phyloP scores from a whole-genome alignment of 2,113 vertebrate genomes.

The Octodon degus region DNA sequence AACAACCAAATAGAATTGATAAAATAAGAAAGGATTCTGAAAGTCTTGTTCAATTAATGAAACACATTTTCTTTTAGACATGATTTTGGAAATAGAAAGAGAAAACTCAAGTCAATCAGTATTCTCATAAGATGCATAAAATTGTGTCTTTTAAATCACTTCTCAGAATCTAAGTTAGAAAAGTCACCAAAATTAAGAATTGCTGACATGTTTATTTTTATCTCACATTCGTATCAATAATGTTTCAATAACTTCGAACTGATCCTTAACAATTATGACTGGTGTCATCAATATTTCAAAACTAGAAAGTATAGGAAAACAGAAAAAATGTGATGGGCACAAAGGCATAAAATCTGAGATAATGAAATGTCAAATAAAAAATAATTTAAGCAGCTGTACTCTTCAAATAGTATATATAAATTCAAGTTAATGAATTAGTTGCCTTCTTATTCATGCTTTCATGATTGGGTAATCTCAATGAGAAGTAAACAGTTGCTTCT shows the following conservation, averaged over 20 bases:
- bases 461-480: slow-evolving; percentile 48
- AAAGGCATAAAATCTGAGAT: not conserved
- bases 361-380: not conserved
- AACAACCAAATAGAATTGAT: slow-evolving; percentile 20
- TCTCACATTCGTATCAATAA: not conserved
- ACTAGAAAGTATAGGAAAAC: not conserved
- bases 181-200: slow-evolving; percentile 31
- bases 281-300: slow-evolving; percentile 10
- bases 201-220: not conserved
- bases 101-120: not conserved
- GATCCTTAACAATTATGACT: not conserved
- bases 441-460: not conserved
- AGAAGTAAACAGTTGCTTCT: slow-evolving; percentile 56
- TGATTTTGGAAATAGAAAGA: slow-evolving; percentile 23
- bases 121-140: not conserved
- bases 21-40: slow-evolving; percentile 56
- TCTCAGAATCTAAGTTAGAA: not conserved
- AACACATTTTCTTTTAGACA: slow-evolving; percentile 16
- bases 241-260: not conserved
- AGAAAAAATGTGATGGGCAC: slow-evolving; percentile 23
- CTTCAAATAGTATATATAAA: slow-evolving; percentile 46
- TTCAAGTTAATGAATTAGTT: slow-evolving; percentile 47
- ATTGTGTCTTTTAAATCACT: slow-evolving; percentile 17
- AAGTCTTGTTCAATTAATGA: slow-evolving; percentile 40
- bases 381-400: slow-evolving; percentile 9